Evolutionary conservation across 2,113 vertebrate genomes (phyloP).

Genomic region (Platycercus adscitus): DNA sequence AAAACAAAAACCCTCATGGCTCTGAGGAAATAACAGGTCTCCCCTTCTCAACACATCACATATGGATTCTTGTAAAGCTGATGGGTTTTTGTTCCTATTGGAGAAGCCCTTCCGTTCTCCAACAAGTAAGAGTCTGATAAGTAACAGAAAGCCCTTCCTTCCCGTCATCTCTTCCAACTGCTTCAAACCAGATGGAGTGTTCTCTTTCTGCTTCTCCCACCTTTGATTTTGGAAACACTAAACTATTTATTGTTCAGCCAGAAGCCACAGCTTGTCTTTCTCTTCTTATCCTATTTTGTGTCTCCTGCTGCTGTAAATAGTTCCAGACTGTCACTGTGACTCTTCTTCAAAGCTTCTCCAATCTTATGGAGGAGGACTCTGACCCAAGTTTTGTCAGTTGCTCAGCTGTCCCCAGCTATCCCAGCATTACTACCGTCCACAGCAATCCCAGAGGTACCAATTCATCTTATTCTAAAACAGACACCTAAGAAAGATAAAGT

Average conservation of each 20-base stretch:
- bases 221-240: slow-evolving; percentile 11
- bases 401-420: neutral
- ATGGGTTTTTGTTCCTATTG: neutral
- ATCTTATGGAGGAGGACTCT: neutral
- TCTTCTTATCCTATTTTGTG: slow-evolving; percentile 13
- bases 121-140: neutral
- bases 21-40: neutral
- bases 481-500: neutral
- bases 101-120: neutral
- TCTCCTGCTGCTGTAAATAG: slow-evolving; percentile 28
- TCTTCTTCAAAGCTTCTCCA: neutral
- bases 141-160: neutral
- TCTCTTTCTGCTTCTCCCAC: slow-evolving; percentile 28
- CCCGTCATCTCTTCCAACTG: neutral
- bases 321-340: neutral
- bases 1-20: neutral
- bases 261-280: slow-evolving; percentile 15
- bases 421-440: neutral
- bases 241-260: slow-evolving; percentile 48
- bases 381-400: neutral
- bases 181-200: slow-evolving; percentile 15
- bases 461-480: neutral
- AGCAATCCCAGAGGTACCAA: neutral
- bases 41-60: neutral
- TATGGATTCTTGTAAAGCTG: neutral